Evolutionary conservation across 35 echinoderm and acorn worm species (phyloP), one percentile per base, ranked within the genome.

Genomic region (Lytechinus variegatus): DNA sequence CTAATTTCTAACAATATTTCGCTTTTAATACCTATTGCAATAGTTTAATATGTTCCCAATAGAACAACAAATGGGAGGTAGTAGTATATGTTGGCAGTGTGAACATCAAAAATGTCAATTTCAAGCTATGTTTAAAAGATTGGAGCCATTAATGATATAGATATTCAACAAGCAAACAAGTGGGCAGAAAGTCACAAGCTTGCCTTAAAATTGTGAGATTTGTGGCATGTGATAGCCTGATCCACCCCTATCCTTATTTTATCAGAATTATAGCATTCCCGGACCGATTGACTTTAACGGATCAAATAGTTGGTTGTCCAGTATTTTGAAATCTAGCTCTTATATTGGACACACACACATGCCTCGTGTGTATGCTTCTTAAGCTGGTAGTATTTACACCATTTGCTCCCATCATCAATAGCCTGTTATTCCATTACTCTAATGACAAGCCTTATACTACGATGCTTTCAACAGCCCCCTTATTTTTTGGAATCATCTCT

Each of bases 381-480:
- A 28, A 55, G 92, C 92, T 54, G 10, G 9, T 93, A 33, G 9
- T 93, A 55, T 56, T 93, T 93, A 93, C 92, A 55, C 9, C 27
- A 54, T 57, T 93, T 93, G 92, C 54, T 93, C 92, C 57, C 10
- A 24, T 93, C 92, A 93, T 93, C 53, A 54, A 54, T 55, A 16
- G 29, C 92, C 57, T 54, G 92, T 54, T 57, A 13, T 21, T 27
- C 92, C 92, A 93, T 93, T 93, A 93, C 10, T 28, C 54, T 93
- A 93, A 93, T 93, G 92, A 93, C 92, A 93, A 93, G 92, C 52
- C 92, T 54, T 56, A 93, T 93, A 93, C 52, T 93, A 54, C 52
- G 57, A 54, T 93, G 11, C 14, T 54, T 55, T 4, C 16, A 27
- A 90, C 27, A 90, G 52, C 52, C 33, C 33, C 33, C 33, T 44